A percentile compares a stretch with the other conserved stretches of the same genome.
These are phyloP conservation scores for Nephrotoma appendiculata DNA, from an alignment of 2,888 invertebrate species.

Conservation along the genomic window DNA sequence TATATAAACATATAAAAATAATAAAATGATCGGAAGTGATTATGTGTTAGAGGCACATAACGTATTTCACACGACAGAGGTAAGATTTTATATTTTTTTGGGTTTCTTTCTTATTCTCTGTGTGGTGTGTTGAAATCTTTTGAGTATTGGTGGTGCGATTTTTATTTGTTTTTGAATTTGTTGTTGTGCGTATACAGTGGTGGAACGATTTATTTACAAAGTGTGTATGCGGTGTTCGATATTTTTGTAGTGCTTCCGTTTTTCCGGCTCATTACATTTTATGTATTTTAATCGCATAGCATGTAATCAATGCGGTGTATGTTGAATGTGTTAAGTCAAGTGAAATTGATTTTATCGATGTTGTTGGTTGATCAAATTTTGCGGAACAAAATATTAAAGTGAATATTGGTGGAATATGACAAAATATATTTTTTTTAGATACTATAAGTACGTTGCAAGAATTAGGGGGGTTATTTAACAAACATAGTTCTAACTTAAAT, in stretches of 20 bases:
- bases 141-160: neutral
- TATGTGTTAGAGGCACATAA: constrained; percentile 77
- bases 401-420: neutral
- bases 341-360: neutral
- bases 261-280: neutral
- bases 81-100: constrained; percentile 24
- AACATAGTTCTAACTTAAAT: too few relatives aligned
- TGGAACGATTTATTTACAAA: neutral
- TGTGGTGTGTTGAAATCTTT: neutral
- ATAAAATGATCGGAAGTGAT: constrained; percentile 60
- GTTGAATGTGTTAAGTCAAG: neutral
- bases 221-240: neutral
- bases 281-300: neutral
- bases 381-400: neutral
- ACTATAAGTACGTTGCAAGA: too few relatives aligned
- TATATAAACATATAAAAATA: neutral
- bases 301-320: neutral
- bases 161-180: neutral
- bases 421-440: neutral
- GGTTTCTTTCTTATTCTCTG: neutral
- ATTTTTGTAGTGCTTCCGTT: neutral
- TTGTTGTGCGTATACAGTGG: neutral
- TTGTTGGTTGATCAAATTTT: neutral
- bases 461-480: too few relatives aligned
- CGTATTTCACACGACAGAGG: constrained; percentile 80